Evolutionary conservation across 1,140 invertebrate genomes (phyloP), one percentile per base, ranked within the genome.

Genomic region (Ceratosolen solmsi): DNA sequence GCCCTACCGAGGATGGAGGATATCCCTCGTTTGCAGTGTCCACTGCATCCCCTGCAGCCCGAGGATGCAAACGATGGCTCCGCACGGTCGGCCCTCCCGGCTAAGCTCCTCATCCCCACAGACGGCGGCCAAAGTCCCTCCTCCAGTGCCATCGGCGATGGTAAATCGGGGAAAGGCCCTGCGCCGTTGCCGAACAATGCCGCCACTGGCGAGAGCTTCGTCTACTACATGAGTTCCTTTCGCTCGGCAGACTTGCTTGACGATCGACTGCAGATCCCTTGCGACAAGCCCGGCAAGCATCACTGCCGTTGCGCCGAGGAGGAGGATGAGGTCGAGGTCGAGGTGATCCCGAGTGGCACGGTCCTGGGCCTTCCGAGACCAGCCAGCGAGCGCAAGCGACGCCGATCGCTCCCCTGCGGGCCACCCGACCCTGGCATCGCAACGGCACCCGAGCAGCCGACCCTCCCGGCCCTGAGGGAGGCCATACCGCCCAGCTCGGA

Each of bases 251-350:
- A 90, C 54, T 84, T 95, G 49, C 89, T 95, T 38, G 94, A 95
- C 86, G 95, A 96, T 84, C 92, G 95, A 76, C 93, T 96, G 92
- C 93, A 94, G 82, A 94, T 94, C 7, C 92, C 92, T 2, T 96
- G 95, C 89, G 94, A 94, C 77, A 93, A 94, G 83, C 94, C 94
- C 58, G 95, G 95, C 70, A 96, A 96, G 86, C 94, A 95, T 84
- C 93, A 94, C 82, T 95, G 94, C 89, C 92, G 88, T 46, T 94
- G 93, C 85, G 93, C 94, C 84, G 93, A 94, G 36, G 94, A 94
- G 74, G 92, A 92, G 27, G 82, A 75, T 49, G 93, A 94, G 84
- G 93, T 94, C 33, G 93, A 94, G 72, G 92, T 92, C 54, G 88
- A 82, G 91, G 91, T 56, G 87, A 86, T 86, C 0, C 87, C 86